Percentiles rank a stretch among this genome's conserved stretches.
phyloP scores from a whole-genome alignment of 1,140 invertebrate genomes.

The Goniozus legneri region DNA sequence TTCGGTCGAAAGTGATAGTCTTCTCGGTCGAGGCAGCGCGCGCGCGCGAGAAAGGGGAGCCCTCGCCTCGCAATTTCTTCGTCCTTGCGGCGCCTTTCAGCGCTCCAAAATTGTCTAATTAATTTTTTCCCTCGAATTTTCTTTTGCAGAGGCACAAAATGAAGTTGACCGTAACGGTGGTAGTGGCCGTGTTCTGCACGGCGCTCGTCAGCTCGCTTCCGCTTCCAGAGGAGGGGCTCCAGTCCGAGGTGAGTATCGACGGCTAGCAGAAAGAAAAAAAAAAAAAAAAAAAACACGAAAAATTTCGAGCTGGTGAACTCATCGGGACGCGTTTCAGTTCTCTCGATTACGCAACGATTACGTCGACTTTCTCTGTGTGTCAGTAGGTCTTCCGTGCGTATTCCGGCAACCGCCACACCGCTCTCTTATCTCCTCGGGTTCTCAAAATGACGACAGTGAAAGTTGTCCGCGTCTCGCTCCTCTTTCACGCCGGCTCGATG shows the following conservation, averaged over 20 bases:
- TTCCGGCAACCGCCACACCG: too few species aligned
- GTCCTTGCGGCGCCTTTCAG: background rate
- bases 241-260: slow-evolving; percentile 44
- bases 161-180: slow-evolving; percentile 33
- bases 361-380: slow-evolving; percentile 16
- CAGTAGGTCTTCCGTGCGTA: slow-evolving; percentile 3
- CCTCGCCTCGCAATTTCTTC: slow-evolving; percentile 9
- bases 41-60: slow-evolving; percentile 47
- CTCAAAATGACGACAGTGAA: too few species aligned
- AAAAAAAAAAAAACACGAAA: too few species aligned
- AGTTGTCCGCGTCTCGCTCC: too few species aligned
- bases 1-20: slow-evolving; percentile 54
- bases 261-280: too few species aligned
- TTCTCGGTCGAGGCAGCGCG: slow-evolving; percentile 31
- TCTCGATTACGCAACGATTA: too few species aligned
- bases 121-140: slow-evolving; percentile 8
- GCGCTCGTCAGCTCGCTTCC: slow-evolving; percentile 39
- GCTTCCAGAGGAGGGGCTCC: slow-evolving; percentile 32
- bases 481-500: too few species aligned
- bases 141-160: slow-evolving; percentile 36
- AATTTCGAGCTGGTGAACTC: too few species aligned
- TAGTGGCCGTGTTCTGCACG: slow-evolving; percentile 34
- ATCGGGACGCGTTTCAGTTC: too few species aligned
- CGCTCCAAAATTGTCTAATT: slow-evolving; percentile 12
- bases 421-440: too few species aligned